Conservation (phyloP, 2,797 vertebrate genomes). For the Somateria mollissima region DNA sequence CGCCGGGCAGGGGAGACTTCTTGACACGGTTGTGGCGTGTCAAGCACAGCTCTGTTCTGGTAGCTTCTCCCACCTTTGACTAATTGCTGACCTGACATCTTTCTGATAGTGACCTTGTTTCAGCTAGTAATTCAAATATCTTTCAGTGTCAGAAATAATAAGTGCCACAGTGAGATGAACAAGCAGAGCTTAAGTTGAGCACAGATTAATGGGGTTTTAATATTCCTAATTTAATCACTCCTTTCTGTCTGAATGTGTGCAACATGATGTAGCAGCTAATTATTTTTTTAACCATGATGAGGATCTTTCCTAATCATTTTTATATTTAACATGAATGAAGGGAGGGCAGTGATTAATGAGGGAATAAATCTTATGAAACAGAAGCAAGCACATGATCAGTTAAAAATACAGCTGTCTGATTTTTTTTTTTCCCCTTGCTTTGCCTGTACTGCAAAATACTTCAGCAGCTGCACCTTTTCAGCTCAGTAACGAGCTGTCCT, state of each 20-base stretch:
- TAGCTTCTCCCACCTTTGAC: conserved; percentile 74
- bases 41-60: conserved; percentile 50
- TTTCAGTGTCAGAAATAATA: conserved; percentile 80
- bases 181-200: conserved; percentile 83
- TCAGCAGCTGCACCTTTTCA: conserved; percentile 48
- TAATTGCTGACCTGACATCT: conserved; percentile 79
- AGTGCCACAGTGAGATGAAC: conserved; percentile 78
- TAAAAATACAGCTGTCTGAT: conserved; percentile 63
- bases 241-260: conserved; percentile 85
- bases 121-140: conserved; percentile 77
- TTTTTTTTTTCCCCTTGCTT: background rate
- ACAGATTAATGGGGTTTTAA: conserved; percentile 94
- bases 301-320: conserved; percentile 87
- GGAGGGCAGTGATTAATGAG: conserved; percentile 80
- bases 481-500: conserved; percentile 3
- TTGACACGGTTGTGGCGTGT: conserved; percentile 23
- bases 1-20: background rate
- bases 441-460: conserved; percentile 39
- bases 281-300: conserved; percentile 91
- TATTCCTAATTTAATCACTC: conserved; percentile 91
- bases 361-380: conserved; percentile 79
- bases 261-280: conserved; percentile 87
- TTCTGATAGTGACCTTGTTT: conserved; percentile 78
- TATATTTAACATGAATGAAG: conserved; percentile 83
- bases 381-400: conserved; percentile 70